A percentile compares a stretch with the other conserved stretches of the same genome.
Evolutionary conservation across 2,888 invertebrate species (phyloP).

Genomic region (Spisula subtruncata): DNA sequence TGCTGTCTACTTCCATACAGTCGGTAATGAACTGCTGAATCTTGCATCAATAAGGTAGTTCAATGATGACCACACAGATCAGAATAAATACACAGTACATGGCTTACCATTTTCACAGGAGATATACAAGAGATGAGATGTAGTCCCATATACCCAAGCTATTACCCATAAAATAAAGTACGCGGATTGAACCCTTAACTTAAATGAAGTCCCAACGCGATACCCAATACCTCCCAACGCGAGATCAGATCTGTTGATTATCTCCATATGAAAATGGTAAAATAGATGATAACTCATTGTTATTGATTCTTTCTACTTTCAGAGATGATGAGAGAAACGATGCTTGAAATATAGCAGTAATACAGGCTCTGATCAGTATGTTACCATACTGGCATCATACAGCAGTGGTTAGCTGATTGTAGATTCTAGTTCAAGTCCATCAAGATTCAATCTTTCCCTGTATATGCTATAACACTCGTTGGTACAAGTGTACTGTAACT

Average conservation of each 20-base stretch:
- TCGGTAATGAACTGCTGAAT: neutral
- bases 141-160: slow-evolving; percentile 29
- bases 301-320: slow-evolving; percentile 2
- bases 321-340: slow-evolving; percentile 18
- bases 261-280: slow-evolving; percentile 48
- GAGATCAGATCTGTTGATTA: slow-evolving; percentile 49
- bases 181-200: slow-evolving; percentile 51
- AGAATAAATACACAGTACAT: slow-evolving; percentile 37
- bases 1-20: neutral
- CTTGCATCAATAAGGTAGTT: neutral
- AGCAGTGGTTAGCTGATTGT: neutral
- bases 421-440: neutral
- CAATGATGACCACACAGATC: neutral
- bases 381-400: neutral
- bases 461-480: neutral
- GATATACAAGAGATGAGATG: slow-evolving; percentile 43
- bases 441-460: slow-evolving; percentile 4
- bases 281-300: slow-evolving; percentile 6
- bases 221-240: slow-evolving; percentile 43
- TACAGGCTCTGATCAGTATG: neutral
- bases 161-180: slow-evolving; percentile 9
- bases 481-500: neutral
- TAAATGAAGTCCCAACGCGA: slow-evolving; percentile 33
- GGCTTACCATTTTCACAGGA: slow-evolving; percentile 49
- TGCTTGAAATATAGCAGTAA: slow-evolving; percentile 1